These are phyloP conservation scores for Eriocheir sinensis DNA, from an alignment of 1,140 invertebrate species.

Conservation along the genomic window DNA sequence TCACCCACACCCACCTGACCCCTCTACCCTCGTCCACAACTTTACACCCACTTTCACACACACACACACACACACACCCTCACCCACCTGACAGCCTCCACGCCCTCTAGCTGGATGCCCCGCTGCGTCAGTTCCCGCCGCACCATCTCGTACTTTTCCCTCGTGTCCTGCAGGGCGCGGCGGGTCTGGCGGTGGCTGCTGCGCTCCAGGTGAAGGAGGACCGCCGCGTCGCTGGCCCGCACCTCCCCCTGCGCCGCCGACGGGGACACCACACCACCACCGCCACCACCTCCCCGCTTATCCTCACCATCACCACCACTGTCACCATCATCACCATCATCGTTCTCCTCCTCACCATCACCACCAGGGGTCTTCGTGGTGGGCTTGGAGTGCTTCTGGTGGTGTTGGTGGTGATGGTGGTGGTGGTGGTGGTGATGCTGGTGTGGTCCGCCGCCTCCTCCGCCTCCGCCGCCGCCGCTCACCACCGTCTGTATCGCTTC, in stretches of 20 bases:
- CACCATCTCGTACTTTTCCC: slow-evolving; percentile 80
- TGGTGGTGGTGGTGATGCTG: no score
- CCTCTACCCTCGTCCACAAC: no score
- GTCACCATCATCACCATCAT: slow-evolving; percentile 54
- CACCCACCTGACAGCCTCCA: neutral
- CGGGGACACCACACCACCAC: neutral
- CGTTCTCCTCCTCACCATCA: slow-evolving; percentile 30
- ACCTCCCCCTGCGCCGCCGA: neutral
- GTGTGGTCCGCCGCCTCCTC: slow-evolving; percentile 58
- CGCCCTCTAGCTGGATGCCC: slow-evolving; percentile 23
- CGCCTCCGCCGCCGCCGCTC: slow-evolving; percentile 58
- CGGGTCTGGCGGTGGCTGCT: slow-evolving; percentile 80
- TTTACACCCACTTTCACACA: no score
- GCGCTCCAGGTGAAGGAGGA: slow-evolving; percentile 80
- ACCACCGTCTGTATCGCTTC: slow-evolving; percentile 79
- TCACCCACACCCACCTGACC: no score
- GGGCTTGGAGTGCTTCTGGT: no score
- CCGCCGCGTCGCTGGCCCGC: slow-evolving; percentile 78
- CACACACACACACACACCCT: neutral
- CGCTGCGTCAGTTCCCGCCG: slow-evolving; percentile 61
- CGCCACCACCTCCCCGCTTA: no score
- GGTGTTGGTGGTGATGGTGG: no score
- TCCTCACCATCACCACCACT: slow-evolving; percentile 10
- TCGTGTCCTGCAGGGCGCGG: slow-evolving; percentile 79
- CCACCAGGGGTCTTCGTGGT: no score